Percentiles rank a stretch among this genome's conserved stretches.
Conservation (phyloP, 2,113 vertebrate genomes). For the Sorex fumeus region DNA sequence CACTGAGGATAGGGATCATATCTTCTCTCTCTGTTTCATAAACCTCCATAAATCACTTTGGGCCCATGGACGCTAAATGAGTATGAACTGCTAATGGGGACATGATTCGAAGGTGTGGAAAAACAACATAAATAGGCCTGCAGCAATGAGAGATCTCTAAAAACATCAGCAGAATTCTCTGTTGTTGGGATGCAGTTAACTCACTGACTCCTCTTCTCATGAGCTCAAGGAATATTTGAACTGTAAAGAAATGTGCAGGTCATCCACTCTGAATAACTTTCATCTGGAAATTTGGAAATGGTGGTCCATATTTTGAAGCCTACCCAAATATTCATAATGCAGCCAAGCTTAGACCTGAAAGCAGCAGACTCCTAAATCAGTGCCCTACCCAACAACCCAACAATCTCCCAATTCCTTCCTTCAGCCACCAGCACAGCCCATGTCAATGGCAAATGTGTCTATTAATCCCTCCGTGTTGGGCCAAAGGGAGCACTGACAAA, state of each 20-base stretch:
- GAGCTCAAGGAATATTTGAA: background rate
- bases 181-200: background rate
- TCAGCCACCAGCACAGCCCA: background rate
- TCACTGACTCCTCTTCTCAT: background rate
- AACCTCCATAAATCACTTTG: conserved; percentile 64
- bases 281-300: background rate
- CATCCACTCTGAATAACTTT: background rate
- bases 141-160: background rate
- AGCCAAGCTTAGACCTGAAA: background rate
- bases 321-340: background rate
- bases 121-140: background rate
- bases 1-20: conserved; percentile 63
- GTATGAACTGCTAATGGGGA: conserved; percentile 41
- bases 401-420: background rate
- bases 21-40: conserved; percentile 61
- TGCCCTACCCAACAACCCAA: background rate
- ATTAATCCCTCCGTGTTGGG: background rate
- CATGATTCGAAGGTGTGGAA: conserved; percentile 26
- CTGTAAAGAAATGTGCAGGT: background rate
- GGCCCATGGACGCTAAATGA: conserved; percentile 53
- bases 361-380: background rate
- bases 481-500: conserved; percentile 41
- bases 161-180: background rate
- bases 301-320: background rate
- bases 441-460: conserved; percentile 3